Conservation (phyloP, 2,113 vertebrate species). For the Myotis yumanensis region DNA sequence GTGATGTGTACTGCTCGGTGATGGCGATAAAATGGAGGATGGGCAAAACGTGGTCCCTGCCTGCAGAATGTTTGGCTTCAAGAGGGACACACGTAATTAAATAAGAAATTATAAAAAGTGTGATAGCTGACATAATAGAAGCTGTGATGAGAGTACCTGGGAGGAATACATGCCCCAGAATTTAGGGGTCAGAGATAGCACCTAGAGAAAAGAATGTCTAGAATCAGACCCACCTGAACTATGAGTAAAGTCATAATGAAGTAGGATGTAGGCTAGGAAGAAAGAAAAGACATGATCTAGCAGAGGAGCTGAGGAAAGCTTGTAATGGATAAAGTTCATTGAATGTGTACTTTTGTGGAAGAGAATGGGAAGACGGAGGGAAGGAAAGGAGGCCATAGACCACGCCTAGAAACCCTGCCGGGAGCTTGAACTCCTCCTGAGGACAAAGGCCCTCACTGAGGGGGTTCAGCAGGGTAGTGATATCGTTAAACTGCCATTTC, state of each 20-base stretch:
- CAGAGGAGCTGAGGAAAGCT: neutral
- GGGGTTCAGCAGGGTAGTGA: neutral
- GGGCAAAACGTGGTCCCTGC: neutral
- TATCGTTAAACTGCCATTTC: neutral
- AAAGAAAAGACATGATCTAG: neutral
- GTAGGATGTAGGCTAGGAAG: neutral
- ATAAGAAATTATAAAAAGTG: neutral
- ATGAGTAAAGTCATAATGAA: neutral
- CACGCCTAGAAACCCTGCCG: neutral
- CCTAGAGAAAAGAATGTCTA: neutral
- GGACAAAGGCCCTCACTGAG: neutral
- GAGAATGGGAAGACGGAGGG: neutral
- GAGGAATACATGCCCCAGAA: neutral
- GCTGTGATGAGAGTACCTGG: neutral
- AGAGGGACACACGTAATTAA: neutral
- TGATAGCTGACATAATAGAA: neutral
- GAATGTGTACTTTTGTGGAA: neutral
- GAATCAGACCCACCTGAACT: neutral
- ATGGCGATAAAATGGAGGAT: neutral
- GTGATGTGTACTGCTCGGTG: neutral
- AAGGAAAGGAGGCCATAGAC: neutral
- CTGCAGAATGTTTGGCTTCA: neutral
- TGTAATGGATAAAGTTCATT: neutral
- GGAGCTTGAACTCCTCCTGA: neutral
- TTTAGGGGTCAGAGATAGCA: neutral